These are phyloP conservation scores for Anoura caudifer DNA, from an alignment of 2,113 vertebrate genomes.

Conservation along the genomic window DNA sequence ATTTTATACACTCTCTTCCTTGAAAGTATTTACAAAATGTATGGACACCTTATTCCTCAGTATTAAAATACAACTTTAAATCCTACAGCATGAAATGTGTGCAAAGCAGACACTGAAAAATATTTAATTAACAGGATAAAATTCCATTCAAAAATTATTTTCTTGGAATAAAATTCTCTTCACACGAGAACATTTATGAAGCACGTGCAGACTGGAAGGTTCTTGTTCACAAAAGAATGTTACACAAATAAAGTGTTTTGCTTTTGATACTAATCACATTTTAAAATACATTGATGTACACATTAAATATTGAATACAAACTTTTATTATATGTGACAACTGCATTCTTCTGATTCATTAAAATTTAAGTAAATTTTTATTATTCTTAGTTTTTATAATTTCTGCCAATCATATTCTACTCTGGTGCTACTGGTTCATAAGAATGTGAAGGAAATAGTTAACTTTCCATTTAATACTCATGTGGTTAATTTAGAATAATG, in stretches of 20 bases:
- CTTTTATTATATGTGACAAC: conserved; percentile 22
- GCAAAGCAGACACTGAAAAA: conserved; percentile 45
- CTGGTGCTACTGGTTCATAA: neutral
- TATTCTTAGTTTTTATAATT: conserved; percentile 3
- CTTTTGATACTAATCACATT: conserved; percentile 14
- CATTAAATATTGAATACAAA: conserved; percentile 32
- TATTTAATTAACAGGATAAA: conserved; percentile 46
- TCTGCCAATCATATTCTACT: conserved; percentile 2
- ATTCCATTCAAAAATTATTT: conserved; percentile 55
- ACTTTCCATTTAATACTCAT: conserved; percentile 30
- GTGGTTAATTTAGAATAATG: conserved; percentile 44
- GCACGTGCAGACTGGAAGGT: neutral
- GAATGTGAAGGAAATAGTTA: conserved; percentile 42
- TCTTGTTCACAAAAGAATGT: neutral
- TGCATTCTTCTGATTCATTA: neutral
- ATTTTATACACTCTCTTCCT: conserved; percentile 66
- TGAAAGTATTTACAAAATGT: conserved; percentile 57
- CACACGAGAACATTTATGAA: neutral
- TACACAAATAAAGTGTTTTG: neutral
- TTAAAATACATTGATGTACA: conserved; percentile 18
- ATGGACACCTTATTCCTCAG: conserved; percentile 59
- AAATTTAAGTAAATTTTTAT: neutral
- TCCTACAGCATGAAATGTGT: neutral
- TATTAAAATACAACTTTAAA: conserved; percentile 48
- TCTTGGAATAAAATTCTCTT: conserved; percentile 42